Percentiles rank a stretch among this genome's conserved stretches.
phyloP scores from a whole-genome alignment of 1,140 invertebrate species.

The Drosophila chauvacae region DNA sequence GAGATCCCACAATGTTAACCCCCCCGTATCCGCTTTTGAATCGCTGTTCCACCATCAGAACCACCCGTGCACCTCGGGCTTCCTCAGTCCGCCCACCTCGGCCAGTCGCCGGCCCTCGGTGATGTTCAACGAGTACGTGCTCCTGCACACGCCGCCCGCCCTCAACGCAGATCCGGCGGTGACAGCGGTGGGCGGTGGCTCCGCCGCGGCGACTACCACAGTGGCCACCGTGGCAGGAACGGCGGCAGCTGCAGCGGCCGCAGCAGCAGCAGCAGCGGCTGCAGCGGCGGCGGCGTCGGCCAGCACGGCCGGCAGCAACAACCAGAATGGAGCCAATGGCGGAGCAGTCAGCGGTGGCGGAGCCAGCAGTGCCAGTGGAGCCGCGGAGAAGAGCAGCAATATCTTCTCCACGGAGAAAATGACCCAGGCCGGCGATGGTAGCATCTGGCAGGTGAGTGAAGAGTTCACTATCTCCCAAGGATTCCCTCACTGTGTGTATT shows the following conservation, averaged over 20 bases:
- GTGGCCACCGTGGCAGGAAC: conserved; percentile 30
- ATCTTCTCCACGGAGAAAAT: conserved; percentile 94
- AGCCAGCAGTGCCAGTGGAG: background rate
- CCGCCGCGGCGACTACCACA: conserved; percentile 23
- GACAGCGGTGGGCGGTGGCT: conserved; percentile 10
- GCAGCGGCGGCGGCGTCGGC: background rate
- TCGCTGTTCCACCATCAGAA: conserved; percentile 44
- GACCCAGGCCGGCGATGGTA: conserved; percentile 92
- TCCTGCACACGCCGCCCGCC: conserved; percentile 88
- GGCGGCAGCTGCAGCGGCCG: conserved; percentile 15
- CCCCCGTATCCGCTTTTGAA: background rate
- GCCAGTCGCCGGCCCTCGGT: conserved; percentile 90
- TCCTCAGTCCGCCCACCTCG: conserved; percentile 87
- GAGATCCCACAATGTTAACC: background rate
- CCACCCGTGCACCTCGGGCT: conserved; percentile 83
- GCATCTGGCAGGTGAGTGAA: conserved; percentile 87
- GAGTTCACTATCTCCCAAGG: background rate
- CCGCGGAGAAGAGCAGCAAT: conserved; percentile 87
- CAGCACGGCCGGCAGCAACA: conserved; percentile 37
- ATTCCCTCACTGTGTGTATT: background rate
- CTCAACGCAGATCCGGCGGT: conserved; percentile 66
- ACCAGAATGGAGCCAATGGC: conserved; percentile 32
- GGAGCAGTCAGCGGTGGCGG: background rate
- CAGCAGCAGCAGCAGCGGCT: conserved; percentile 1
- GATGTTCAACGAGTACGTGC: conserved; percentile 94